Evolutionary conservation across 1,140 invertebrate genomes (phyloP).

Genomic region (Melitaea cinxia): DNA sequence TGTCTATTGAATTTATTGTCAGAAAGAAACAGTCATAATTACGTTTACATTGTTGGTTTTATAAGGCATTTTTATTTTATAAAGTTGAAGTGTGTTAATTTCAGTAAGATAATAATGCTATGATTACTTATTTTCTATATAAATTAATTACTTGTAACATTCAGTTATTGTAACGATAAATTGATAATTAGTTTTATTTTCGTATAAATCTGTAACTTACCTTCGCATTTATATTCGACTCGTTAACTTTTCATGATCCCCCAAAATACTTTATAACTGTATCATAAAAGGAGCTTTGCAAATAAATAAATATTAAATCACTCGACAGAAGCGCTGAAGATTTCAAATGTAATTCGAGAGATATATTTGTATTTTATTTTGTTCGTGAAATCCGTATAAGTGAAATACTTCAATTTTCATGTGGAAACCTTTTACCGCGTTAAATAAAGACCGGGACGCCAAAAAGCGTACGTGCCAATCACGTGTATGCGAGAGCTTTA

Average conservation of each 20-base stretch:
- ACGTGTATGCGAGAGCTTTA: conserved; percentile 28
- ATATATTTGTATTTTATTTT: conserved; percentile 22
- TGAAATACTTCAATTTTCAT: conserved; percentile 32
- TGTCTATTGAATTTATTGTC: not conserved
- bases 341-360: conserved; percentile 25
- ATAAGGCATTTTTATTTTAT: not conserved
- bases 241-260: conserved; percentile 5
- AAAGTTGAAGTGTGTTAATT: too few relatives aligned
- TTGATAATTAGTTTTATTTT: too few relatives aligned
- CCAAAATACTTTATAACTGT: conserved; percentile 2
- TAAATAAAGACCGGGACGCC: conserved; percentile 35
- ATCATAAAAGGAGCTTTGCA: conserved; percentile 12
- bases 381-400: conserved; percentile 21
- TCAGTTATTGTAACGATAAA: too few relatives aligned
- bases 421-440: conserved; percentile 30
- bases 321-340: conserved; percentile 10
- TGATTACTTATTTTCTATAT: too few relatives aligned
- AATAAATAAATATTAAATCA: conserved; percentile 18
- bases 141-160: not conserved
- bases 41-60: too few relatives aligned
- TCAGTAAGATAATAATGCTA: too few relatives aligned
- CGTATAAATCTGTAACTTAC: too few relatives aligned
- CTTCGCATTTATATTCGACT: not conserved
- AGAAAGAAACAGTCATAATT: not conserved
- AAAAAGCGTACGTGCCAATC: conserved; percentile 36